These are phyloP conservation scores for Gobiocypris rarus DNA, from an alignment of 2,113 vertebrate species.

Conservation along the genomic window DNA sequence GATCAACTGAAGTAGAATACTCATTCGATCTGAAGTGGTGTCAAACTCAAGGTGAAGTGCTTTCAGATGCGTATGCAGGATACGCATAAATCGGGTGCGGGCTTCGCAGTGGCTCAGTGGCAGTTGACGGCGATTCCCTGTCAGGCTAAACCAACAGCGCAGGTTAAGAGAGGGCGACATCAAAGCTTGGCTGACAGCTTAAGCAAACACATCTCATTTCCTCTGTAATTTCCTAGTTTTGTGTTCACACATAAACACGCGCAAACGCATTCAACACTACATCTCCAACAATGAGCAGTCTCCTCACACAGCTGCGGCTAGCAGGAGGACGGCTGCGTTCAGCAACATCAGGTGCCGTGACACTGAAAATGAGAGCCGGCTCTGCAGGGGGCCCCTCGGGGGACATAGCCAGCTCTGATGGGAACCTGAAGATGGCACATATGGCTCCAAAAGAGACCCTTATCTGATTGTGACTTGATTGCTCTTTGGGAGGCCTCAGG, in stretches of 20 bases:
- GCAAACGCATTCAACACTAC: conserved; percentile 8
- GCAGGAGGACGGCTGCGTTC: not conserved
- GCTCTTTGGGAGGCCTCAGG: not conserved
- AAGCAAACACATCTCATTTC: conserved; percentile 31
- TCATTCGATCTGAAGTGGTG: not conserved
- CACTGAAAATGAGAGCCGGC: not conserved
- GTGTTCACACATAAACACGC: conserved; percentile 18
- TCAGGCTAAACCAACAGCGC: conserved; percentile 7
- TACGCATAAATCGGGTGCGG: too few relatives aligned
- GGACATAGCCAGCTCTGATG: conserved; percentile 3
- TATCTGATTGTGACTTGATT: conserved; percentile 2
- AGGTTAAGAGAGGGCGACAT: conserved; percentile 18
- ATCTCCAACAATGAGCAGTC: conserved; percentile 10
- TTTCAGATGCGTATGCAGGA: not conserved
- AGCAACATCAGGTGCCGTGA: conserved; percentile 4
- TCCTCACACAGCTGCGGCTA: not conserved
- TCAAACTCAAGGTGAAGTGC: conserved; percentile 3
- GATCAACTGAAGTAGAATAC: not conserved
- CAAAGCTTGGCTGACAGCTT: not conserved
- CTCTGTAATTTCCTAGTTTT: conserved; percentile 19
- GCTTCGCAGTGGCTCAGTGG: not conserved
- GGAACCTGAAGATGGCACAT: conserved; percentile 3
- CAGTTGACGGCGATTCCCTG: not conserved
- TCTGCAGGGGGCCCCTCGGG: not conserved
- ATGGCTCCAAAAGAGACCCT: conserved; percentile 15